Evolutionary conservation across 2,888 invertebrate genomes (phyloP).

Genomic region (Cheilosia urbana): DNA sequence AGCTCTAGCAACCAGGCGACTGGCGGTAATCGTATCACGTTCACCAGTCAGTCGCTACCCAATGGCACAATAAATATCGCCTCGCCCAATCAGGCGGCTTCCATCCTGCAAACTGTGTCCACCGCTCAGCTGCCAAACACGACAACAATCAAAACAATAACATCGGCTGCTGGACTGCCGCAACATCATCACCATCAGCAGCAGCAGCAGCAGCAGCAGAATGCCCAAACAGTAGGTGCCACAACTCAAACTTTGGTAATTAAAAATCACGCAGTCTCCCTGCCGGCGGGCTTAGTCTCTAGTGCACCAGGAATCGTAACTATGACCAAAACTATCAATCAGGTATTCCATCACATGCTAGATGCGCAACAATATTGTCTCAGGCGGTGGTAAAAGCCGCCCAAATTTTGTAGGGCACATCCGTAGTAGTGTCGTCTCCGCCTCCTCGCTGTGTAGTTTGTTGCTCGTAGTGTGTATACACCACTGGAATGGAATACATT

Average conservation of each 20-base stretch:
- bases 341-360: constrained; percentile 81
- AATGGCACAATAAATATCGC: constrained; percentile 89
- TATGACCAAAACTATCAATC: constrained; percentile 85
- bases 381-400: constrained; percentile 1
- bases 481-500: not conserved
- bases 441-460: constrained; percentile 43
- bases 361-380: constrained; percentile 41
- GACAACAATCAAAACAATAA: constrained; percentile 83
- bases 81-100: constrained; percentile 80
- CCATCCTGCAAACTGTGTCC: constrained; percentile 84
- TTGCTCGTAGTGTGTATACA: constrained; percentile 48
- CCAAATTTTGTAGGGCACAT: constrained; percentile 54
- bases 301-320: constrained; percentile 87
- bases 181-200: constrained; percentile 80
- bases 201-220: constrained; percentile 78
- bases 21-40: constrained; percentile 86
- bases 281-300: constrained; percentile 84
- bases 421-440: constrained; percentile 49
- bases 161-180: constrained; percentile 79
- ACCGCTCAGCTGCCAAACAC: constrained; percentile 84
- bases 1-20: constrained; percentile 82
- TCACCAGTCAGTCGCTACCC: constrained; percentile 87
- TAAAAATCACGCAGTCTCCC: constrained; percentile 85
- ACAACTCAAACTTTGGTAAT: constrained; percentile 84
- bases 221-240: constrained; percentile 82